These are phyloP conservation scores for Drosophila demipolita DNA, from an alignment of 2,888 invertebrate species.

Conservation along the genomic window DNA sequence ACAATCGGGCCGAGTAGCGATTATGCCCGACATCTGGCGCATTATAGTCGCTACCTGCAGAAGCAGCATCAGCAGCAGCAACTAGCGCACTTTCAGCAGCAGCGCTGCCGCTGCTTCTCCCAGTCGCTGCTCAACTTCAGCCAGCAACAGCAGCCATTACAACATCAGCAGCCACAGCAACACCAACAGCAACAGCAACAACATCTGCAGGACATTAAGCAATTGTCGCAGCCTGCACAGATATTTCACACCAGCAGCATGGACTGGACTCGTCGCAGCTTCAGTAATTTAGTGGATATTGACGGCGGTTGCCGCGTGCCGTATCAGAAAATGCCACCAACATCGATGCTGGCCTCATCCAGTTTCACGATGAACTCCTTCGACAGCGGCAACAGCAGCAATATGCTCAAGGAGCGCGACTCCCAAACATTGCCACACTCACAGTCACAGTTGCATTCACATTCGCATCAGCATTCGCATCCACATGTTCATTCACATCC, in stretches of 20 bases:
- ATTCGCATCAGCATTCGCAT: constrained; percentile 29
- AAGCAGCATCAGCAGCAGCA: constrained; percentile 79
- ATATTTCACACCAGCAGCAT: constrained; percentile 78
- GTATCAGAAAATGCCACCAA: constrained; percentile 81
- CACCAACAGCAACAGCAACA: constrained; percentile 13
- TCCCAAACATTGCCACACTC: constrained; percentile 49
- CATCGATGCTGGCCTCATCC: constrained; percentile 65
- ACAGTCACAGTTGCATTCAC: constrained; percentile 40
- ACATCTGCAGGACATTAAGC: constrained; percentile 34
- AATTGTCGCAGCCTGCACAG: constrained; percentile 48
- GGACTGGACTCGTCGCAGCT: constrained; percentile 80
- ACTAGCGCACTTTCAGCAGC: constrained; percentile 76
- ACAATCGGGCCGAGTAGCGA: constrained; percentile 85
- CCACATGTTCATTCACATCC: constrained; percentile 40
- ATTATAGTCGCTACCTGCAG: constrained; percentile 80
- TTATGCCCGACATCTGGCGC: constrained; percentile 83
- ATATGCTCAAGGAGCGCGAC: constrained; percentile 81
- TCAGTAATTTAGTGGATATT: constrained; percentile 80
- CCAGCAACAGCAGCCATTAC: constrained; percentile 56
- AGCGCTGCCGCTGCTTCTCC: constrained; percentile 84
- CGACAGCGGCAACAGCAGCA: constrained; percentile 74
- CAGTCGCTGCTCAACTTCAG: constrained; percentile 85
- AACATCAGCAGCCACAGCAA: constrained; percentile 43
- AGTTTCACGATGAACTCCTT: constrained; percentile 78
- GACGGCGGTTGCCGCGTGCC: constrained; percentile 77